A percentile compares a stretch with the other conserved stretches of the same genome.
Conservation (phyloP, 1,140 invertebrate genomes). For the Capitella teleta region DNA sequence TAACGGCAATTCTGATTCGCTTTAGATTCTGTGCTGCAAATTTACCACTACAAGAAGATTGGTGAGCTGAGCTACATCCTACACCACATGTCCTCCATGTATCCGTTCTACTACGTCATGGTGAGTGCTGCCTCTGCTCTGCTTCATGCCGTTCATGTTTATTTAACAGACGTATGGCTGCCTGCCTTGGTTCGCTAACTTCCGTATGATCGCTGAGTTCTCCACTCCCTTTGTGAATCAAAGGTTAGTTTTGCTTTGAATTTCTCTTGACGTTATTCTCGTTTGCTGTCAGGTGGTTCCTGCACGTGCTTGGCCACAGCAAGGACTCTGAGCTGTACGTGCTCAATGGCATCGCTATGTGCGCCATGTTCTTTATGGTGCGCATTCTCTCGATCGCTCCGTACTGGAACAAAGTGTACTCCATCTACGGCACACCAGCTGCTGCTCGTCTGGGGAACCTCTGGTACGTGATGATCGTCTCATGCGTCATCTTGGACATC, state of each 20-base stretch:
- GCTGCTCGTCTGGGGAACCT: constrained; percentile 28
- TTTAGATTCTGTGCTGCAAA: not conserved
- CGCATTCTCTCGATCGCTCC: constrained; percentile 28
- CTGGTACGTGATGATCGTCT: constrained; percentile 22
- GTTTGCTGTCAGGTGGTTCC: constrained; percentile 27
- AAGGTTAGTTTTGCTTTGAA: constrained; percentile 17
- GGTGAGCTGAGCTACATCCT: constrained; percentile 32
- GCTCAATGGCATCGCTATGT: constrained; percentile 32
- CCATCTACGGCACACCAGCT: constrained; percentile 22
- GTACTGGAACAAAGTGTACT: constrained; percentile 31
- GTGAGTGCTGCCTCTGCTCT: constrained; percentile 18
- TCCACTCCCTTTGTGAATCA: constrained; percentile 39
- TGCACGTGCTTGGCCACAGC: constrained; percentile 24
- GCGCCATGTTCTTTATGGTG: constrained; percentile 29
- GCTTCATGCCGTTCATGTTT: constrained; percentile 3
- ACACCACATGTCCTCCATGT: constrained; percentile 32
- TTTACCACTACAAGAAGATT: constrained; percentile 24
- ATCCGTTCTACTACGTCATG: constrained; percentile 32
- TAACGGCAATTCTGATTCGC: not conserved
- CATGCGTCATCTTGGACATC: constrained; percentile 29
- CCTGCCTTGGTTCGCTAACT: constrained; percentile 36
- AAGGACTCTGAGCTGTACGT: constrained; percentile 24
- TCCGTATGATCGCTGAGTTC: constrained; percentile 34
- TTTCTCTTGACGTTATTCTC: not conserved
- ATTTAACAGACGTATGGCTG: constrained; percentile 27